These are phyloP conservation scores for Okapia johnstoni DNA, from an alignment of 2,113 vertebrate species.

Conservation along the genomic window DNA sequence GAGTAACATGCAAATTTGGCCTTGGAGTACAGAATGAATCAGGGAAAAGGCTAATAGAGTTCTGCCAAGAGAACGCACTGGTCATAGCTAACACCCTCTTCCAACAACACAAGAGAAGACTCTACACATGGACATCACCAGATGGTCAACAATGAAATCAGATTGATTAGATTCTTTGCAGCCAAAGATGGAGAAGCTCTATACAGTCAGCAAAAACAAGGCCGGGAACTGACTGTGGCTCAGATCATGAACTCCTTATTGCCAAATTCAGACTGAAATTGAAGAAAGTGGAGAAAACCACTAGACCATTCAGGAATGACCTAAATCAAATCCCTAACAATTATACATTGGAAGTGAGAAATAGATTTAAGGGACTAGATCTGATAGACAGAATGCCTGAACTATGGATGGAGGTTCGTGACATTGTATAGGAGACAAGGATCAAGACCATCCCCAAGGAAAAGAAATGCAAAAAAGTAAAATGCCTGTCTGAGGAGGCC, in stretches of 20 bases:
- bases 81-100: not conserved
- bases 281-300: not conserved
- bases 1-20: not conserved
- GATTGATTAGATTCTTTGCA: not conserved
- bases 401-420: fast-evolving
- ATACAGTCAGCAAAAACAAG: not conserved
- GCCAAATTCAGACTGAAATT: not conserved
- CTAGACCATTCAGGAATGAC: not conserved
- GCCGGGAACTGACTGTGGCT: not conserved
- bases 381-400: not conserved
- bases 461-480: not conserved
- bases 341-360: not conserved
- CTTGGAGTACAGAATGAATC: not conserved
- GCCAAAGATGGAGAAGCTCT: not conserved
- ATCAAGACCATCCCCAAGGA: not conserved
- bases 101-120: not conserved
- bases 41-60: not conserved
- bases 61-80: not conserved
- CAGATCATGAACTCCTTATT: not conserved
- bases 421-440: not conserved
- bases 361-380: not conserved
- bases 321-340: not conserved
- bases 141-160: not conserved
- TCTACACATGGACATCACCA: not conserved
- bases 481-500: not conserved